Base-by-base conservation (phyloP, 2,888 invertebrate species). In the Rhorus exstirpatorius region DNA sequence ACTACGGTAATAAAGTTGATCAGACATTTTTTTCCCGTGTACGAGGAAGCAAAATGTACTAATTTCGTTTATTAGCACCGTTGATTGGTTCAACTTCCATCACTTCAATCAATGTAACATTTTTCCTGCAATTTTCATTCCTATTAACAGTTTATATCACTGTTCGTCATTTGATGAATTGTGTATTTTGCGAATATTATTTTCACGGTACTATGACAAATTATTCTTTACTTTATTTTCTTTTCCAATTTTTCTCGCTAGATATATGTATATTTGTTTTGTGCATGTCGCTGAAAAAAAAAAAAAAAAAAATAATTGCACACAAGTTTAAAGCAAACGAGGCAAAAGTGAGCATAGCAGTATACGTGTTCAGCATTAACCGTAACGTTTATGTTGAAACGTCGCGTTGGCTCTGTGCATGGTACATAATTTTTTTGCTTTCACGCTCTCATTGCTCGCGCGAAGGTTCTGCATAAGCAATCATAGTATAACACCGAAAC, bases 361-460 rank as follows among this genome's bases (percentile, higher is more conserved):
- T 63, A 51, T 74, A 75, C 63, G 74, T 26, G 67, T 71, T 61
- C 65, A 75, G 72, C 79, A 76, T 74, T 17, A 76, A 63, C 68
- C 77, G 72, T 76, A 79, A 81, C 80, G 75, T 68, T 86, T 84
- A 81, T 87, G 86, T 87, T 83, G 88, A 88, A 89, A 90, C 85
- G 67, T n/a, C 79, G 74, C 84, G 83, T 86, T 75, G 63, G 51
- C 49, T 63, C 55, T 35, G 3, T 51, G 55, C 63, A 58, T 38
- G 67, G 21, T 60, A 67, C 74, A 76, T 24, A 65, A 88, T 88
- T 89, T 90, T 85, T 90, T 89, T 87, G 81, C 89, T 87, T 92
- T 92, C 91, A 92, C 90, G 91, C 92, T 91, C 91, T 90, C 91
- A 91, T 92, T 92, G 87, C 87, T 89, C 67, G 75, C 83, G 79